Base-by-base conservation (phyloP, 1,140 invertebrate species). In the Lucilia sericata region DNA sequence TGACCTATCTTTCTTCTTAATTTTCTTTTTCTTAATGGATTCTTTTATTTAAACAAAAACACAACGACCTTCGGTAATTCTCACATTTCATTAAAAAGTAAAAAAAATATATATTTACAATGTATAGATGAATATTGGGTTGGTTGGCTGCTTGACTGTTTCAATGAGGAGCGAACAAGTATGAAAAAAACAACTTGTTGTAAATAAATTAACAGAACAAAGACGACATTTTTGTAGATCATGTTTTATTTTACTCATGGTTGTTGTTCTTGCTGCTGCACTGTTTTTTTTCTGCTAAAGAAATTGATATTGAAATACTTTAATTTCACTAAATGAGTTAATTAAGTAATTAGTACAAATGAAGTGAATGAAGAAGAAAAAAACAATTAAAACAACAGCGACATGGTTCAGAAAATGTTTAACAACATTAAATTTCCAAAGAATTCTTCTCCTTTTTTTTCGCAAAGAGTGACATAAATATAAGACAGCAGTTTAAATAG, bases 31-130 rank as follows among this genome's bases (percentile, higher is more conserved):
- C 13, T 49, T 30, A 12, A 12, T 49, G 49, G 9, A 49, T 14
- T 49, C 13, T 49, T 49, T 14, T 49, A 49, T 14, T 49, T 49
- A 9, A 49, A 49, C 25, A 30, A 30, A 49, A 49, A 49, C 25
- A 2, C 51, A 36, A 76, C 74, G 74, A 76, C 74, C 74, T 76
- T 76, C 74, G 34, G 14, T 76, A 76, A 76, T 76, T 76, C 74
- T 76, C 74, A 76, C 74, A 76, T 76, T 76, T 76, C 74, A 76
- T 76, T 76, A 76, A 76, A 42, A 76, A 76, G 25, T n/a, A n/a
- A 76, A 74, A 9, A 74, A 74, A 74, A 74, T 42, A 55, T 47
- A 42, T 42, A 76, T 76, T 76, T 47, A 76, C 74, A 76, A 76
- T 76, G 74, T 36, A 42, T 42, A 10, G 42, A 42, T 42, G 42